Evolutionary conservation across 2,797 vertebrate genomes (phyloP), one percentile per base, ranked within the genome.

Genomic region (Macrochelys suwanniensis): DNA sequence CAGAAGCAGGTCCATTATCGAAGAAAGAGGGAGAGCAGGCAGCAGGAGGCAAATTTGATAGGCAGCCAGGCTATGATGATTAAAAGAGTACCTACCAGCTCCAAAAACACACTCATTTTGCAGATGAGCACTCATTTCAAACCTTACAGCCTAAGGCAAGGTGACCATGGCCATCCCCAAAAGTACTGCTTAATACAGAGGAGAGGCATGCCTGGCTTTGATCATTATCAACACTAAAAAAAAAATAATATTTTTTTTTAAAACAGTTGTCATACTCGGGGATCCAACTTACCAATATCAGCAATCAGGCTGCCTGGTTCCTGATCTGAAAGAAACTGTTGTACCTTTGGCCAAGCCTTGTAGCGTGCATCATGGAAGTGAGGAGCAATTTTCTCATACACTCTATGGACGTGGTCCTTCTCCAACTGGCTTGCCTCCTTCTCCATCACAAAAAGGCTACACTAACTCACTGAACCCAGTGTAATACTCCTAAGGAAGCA

Each of bases 331-430:
- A 99, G 98, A 94, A 99, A 99, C 97, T 98, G 98, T 8, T 97
- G 98, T 25, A 98, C 98, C 96, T 98, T 98, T 6, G 98, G 98
- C 98, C 98, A 98, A 88, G 98, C 98, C 96, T 98, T 99, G 90
- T 98, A 99, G 85, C 97, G 97, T 94, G 97, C 94, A 93, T 99
- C 98, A 21, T 97, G 99, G 97, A 99, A 99, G 94, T 98, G 98
- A 45, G 99, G 98, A 82, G 98, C 98, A 12, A 98, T 99, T 98
- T 98, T 98, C 98, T 99, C 98, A 28, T 99, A 98, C 79, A 99
- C 97, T 1, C 92, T 98, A 97, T 98, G 98, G 96, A 99, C 97
- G 31, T 98, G 98, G 45, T 98, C 98, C 89, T 97, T 98, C 98
- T 99, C 97, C 4, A 98, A 97, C 81, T 96, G 98, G 94, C 94